Percentiles rank a stretch among this genome's conserved stretches.
Conservation (phyloP, 1,140 invertebrate species). For the Rhynchophorus ferrugineus region DNA sequence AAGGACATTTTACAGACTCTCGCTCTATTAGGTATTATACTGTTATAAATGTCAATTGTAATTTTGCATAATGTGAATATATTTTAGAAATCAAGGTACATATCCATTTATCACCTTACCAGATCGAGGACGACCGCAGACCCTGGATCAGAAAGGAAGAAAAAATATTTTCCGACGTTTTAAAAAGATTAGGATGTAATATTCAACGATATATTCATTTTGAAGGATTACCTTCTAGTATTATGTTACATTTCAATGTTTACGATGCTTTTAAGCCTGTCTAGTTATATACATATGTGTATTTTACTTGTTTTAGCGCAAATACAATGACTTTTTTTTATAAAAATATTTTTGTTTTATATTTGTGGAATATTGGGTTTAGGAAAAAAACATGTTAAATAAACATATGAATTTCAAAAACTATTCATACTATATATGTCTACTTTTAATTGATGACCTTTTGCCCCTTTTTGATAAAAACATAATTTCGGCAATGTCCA, state of each 20-base stretch:
- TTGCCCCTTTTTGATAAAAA: too few species aligned
- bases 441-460: too few species aligned
- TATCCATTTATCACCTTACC: conserved; percentile 79
- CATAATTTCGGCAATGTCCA: too few species aligned
- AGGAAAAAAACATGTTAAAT: too few species aligned
- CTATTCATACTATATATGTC: too few species aligned
- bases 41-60: too few species aligned
- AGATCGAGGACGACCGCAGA: conserved; percentile 63
- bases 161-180: conserved; percentile 59
- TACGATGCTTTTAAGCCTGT: conserved; percentile 48
- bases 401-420: too few species aligned
- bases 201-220: conserved; percentile 59
- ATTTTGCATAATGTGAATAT: not conserved
- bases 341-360: too few species aligned
- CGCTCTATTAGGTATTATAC: conserved; percentile 55
- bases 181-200: conserved; percentile 55
- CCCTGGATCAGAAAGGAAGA: conserved; percentile 80
- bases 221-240: conserved; percentile 50
- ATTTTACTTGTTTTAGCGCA: too few species aligned
- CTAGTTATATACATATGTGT: too few species aligned
- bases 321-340: too few species aligned
- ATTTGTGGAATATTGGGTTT: too few species aligned
- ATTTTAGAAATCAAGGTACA: conserved; percentile 55
- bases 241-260: conserved; percentile 65
- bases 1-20: conserved; percentile 61